A percentile compares a stretch with the other conserved stretches of the same genome.
Conservation (phyloP, 2,888 invertebrate species). For the Sesia apiformis region DNA sequence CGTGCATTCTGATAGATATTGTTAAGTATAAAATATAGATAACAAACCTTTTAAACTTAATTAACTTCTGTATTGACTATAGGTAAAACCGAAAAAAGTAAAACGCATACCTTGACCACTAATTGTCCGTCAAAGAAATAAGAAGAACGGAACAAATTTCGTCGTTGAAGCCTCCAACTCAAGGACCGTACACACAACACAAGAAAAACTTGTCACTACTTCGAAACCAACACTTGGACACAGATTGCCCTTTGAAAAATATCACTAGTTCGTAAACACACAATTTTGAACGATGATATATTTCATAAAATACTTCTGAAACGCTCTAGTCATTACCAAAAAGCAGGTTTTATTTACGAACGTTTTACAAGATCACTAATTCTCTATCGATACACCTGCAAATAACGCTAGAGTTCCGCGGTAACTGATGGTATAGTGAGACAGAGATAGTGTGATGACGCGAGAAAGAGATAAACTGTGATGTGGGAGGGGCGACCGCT, state of each 20-base stretch:
- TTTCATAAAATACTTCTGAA: background rate
- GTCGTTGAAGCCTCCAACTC: conserved; percentile 58
- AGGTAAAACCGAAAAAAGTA: background rate
- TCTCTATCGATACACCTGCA: conserved; percentile 42
- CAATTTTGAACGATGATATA: background rate
- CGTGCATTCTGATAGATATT: too few species aligned
- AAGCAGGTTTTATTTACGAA: conserved; percentile 54
- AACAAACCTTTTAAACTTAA: background rate
- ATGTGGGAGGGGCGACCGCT: conserved; percentile 62
- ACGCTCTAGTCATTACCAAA: conserved; percentile 2
- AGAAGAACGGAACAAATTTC: conserved; percentile 37
- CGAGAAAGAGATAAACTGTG: conserved; percentile 45
- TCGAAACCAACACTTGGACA: conserved; percentile 41
- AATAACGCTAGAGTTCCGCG: conserved; percentile 49
- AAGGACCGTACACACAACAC: conserved; percentile 55
- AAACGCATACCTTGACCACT: conserved; percentile 43
- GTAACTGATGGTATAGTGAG: conserved; percentile 53
- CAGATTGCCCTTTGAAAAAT: conserved; percentile 8
- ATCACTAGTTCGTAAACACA: background rate
- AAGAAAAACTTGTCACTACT: conserved; percentile 64
- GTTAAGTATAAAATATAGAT: too few species aligned
- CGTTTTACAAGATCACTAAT: conserved; percentile 20
- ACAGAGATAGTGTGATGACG: conserved; percentile 53
- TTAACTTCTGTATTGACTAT: background rate
- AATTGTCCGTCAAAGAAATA: conserved; percentile 36